Base-by-base conservation (phyloP, 2,888 invertebrate species). In the Diadromus collaris region DNA sequence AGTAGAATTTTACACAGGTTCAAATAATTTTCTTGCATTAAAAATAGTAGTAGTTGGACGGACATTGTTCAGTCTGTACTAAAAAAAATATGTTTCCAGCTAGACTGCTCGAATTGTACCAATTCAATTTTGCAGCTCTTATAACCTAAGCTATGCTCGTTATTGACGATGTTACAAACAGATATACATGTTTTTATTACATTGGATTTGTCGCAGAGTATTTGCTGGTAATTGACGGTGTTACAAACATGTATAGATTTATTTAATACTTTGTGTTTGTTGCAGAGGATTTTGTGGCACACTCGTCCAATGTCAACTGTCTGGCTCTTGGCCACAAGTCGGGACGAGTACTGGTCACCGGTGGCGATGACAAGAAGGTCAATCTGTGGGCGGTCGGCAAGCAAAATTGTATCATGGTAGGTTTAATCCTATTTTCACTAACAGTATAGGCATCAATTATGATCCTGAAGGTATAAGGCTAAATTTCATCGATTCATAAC, bases 311-410 rank as follows among this genome's bases (percentile, higher is more conserved):
- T 91, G 97, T 97, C 86, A 97, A 96, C 89, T 97, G 97, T 89
- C 91, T 97, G 87, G 96, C 97, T 67, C 93, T 97, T 91, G 97
- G 97, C 78, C 97, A 96, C 92, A 97, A 97, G 91, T 97, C 97
- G 68, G 97, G 97, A 83, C 94, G 97, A 88, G 97, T 98, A 69
- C 93, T 98, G 90, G 97, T 96, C 51, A 97, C 97, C 79, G 99
- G 99, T 74, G 98, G 99, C 79, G 98, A 98, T 90, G 99, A 99
- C 92, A 97, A 97, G 90, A 98, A 98, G 92, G 98, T 99, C 69
- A 99, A 99, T 92, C 92, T 99, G 83, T 99, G 98, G 98, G 97
- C 98, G 16, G 96, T 98, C 82, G 98, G 98, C 48, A 96, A 98
- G 89, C 95, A 96, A 87, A 97, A 96, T 91, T 98, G 98, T 92